Conservation (phyloP, 2,888 invertebrate genomes). For the Sphaeridia pumilis region DNA sequence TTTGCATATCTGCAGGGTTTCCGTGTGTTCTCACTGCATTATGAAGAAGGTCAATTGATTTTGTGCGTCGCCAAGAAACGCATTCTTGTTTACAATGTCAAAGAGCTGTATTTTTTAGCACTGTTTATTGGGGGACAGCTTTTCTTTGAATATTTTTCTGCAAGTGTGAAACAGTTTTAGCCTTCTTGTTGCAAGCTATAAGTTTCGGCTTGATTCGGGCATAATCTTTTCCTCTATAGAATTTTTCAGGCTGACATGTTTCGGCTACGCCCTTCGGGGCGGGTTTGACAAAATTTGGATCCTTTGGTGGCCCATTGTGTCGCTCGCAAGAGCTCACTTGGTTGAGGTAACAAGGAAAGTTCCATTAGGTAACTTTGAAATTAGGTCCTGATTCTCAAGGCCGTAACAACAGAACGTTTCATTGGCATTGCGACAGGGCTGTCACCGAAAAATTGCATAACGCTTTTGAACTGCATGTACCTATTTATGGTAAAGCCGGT, state of each 20-base stretch:
- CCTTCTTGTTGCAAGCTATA: background rate
- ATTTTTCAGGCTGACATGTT: background rate
- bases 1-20: too few relatives aligned
- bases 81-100: background rate
- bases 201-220: background rate
- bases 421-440: too few relatives aligned
- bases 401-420: too few relatives aligned
- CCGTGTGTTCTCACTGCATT: too few relatives aligned
- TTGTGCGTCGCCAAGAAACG: too few relatives aligned
- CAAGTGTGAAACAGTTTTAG: background rate
- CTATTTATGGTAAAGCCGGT: too few relatives aligned
- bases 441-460: too few relatives aligned
- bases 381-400: too few relatives aligned
- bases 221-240: background rate
- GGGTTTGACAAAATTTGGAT: background rate
- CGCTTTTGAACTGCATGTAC: too few relatives aligned
- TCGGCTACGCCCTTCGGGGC: background rate
- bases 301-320: background rate
- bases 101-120: background rate
- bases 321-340: background rate
- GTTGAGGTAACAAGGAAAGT: constrained; percentile 1
- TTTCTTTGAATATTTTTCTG: background rate
- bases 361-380: too few relatives aligned
- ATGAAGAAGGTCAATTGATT: too few relatives aligned
- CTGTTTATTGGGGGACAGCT: background rate